These are phyloP conservation scores for Trididemnum nubilum DNA, from an alignment of 23 tunicate genomes.

Conservation along the genomic window DNA sequence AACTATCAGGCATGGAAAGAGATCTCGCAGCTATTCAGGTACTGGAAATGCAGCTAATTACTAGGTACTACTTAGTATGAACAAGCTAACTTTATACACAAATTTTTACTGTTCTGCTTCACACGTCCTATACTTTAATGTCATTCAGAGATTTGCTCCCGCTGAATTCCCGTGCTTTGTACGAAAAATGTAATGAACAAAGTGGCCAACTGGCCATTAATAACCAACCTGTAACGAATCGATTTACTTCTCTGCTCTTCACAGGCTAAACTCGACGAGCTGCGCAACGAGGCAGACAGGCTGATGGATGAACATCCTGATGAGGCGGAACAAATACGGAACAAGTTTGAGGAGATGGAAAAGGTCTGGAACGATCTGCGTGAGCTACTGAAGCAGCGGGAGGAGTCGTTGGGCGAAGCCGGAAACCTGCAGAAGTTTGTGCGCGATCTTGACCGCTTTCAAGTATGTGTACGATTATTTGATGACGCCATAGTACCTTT, in stretches of 20 bases:
- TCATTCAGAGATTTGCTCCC: background rate
- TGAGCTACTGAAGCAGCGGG: slow-evolving; percentile 68
- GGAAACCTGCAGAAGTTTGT: slow-evolving; percentile 96
- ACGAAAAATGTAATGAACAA: no score
- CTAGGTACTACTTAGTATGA: background rate
- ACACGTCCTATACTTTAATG: no score
- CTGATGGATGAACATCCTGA: slow-evolving; percentile 85
- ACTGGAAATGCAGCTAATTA: background rate
- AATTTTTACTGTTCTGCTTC: no score
- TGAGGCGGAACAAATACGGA: slow-evolving; percentile 80
- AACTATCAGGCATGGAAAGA: slow-evolving; percentile 89
- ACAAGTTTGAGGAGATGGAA: slow-evolving; percentile 73
- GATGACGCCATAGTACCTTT: background rate
- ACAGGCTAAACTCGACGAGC: slow-evolving; percentile 83
- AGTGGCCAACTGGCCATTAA: no score
- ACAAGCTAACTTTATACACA: no score
- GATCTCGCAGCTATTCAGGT: slow-evolving; percentile 95
- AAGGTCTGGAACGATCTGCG: slow-evolving; percentile 80
- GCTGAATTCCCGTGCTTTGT: no score
- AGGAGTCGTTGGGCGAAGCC: slow-evolving; percentile 93
- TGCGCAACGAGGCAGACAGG: slow-evolving; percentile 69
- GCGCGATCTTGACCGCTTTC: slow-evolving; percentile 86
- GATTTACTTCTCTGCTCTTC: no score
- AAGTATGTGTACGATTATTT: no score
- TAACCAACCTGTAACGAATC: no score